Evolutionary conservation across 2,113 vertebrate species (phyloP).

Genomic region (Gopherus evgoodei): DNA sequence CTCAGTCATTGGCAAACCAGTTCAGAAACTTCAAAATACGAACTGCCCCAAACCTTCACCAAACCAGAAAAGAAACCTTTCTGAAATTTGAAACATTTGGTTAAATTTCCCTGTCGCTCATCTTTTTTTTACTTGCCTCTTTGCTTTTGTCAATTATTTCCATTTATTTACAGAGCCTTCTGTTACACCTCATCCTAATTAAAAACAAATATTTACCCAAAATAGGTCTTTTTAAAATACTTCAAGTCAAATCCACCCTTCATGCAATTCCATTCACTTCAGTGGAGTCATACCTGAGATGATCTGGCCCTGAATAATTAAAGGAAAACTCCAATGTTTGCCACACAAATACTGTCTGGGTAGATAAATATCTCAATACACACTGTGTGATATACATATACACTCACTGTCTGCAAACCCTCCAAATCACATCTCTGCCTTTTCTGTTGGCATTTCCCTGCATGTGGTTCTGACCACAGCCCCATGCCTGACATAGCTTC

Average conservation of each 20-base stretch:
- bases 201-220: neutral
- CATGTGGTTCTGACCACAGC: neutral
- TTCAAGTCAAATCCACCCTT: neutral
- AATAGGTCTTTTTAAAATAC: neutral
- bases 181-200: neutral
- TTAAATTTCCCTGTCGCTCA: neutral
- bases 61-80: conserved; percentile 4
- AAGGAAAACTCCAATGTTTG: neutral
- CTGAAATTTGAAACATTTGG: neutral
- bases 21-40: conserved; percentile 11
- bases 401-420: neutral
- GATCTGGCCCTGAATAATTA: neutral
- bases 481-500: neutral
- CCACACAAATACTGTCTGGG: neutral
- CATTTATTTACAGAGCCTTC: neutral
- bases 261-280: too few species aligned
- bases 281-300: neutral
- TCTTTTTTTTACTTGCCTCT: neutral
- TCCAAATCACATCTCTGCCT: neutral
- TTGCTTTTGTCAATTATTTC: neutral
- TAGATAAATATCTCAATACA: neutral
- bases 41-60: neutral
- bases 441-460: neutral
- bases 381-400: neutral
- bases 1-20: neutral